phyloP scores from a whole-genome alignment of 2,113 vertebrate genomes.

The Ciconia maguari region DNA sequence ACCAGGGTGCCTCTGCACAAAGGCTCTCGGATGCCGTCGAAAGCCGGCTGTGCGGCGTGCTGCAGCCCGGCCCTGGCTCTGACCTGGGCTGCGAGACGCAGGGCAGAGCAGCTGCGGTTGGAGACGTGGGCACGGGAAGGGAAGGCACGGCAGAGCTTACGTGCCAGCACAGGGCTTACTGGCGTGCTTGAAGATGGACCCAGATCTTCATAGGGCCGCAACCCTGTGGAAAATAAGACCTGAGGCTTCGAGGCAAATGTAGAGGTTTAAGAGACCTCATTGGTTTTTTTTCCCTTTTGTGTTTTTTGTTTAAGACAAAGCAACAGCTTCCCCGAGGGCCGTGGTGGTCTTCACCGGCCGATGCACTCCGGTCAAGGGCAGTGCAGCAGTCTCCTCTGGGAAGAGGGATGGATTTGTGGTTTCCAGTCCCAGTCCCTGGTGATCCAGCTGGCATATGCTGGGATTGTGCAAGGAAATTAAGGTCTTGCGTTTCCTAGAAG shows the following conservation, averaged over 20 bases:
- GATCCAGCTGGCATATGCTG: neutral
- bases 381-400: neutral
- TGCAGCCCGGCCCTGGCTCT: neutral
- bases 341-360: neutral
- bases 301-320: neutral
- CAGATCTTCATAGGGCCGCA: neutral
- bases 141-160: neutral
- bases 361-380: neutral
- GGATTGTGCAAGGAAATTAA: neutral
- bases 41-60: neutral
- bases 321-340: neutral
- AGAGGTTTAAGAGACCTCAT: neutral
- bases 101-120: neutral
- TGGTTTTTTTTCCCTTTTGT: no score
- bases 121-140: neutral
- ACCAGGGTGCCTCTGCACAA: neutral
- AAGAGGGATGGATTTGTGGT: neutral
- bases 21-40: neutral
- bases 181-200: neutral
- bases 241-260: neutral
- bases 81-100: neutral
- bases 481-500: neutral
- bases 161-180: neutral
- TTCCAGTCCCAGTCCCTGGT: neutral
- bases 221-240: neutral